phyloP scores from a whole-genome alignment of 2,113 vertebrate species.

The Anseranas semipalmata region DNA sequence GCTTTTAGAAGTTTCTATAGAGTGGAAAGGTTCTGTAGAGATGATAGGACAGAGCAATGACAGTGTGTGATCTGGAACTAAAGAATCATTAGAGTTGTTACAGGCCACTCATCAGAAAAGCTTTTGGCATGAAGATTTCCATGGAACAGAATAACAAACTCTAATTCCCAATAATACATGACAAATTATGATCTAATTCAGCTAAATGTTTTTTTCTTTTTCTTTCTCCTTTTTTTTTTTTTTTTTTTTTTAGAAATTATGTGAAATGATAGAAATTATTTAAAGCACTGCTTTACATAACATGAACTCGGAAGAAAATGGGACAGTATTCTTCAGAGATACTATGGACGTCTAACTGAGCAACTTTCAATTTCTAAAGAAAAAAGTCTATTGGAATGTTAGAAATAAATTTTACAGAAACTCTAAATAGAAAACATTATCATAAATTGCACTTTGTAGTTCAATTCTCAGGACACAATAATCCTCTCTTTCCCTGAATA shows the following conservation, averaged over 20 bases:
- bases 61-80: background rate
- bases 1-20: background rate
- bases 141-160: background rate
- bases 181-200: background rate
- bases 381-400: background rate
- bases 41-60: background rate
- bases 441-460: background rate
- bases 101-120: background rate
- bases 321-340: background rate
- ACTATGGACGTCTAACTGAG: background rate
- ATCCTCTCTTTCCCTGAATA: background rate
- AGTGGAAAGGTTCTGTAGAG: background rate
- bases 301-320: background rate
- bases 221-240: background rate
- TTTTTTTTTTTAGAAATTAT: background rate
- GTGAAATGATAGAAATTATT: background rate
- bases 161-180: background rate
- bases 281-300: background rate
- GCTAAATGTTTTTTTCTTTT: too few species aligned
- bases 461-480: background rate
- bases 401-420: background rate
- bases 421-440: slow-evolving; percentile 1
- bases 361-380: background rate
- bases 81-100: background rate
- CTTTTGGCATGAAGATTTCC: background rate